Conservation (phyloP, 2,797 vertebrate genomes). For the Labroides dimidiatus region DNA sequence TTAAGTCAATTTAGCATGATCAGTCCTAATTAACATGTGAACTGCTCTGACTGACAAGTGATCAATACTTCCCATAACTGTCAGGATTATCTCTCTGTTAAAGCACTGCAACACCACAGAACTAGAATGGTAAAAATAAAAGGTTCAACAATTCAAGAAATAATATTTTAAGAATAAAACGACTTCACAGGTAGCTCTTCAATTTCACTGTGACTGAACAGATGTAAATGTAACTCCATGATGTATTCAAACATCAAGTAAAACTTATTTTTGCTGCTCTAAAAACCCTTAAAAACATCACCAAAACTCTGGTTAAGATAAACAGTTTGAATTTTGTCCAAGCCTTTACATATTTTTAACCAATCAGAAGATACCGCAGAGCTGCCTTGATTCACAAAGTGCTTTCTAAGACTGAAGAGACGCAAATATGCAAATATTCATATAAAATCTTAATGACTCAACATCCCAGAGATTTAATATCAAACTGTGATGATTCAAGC, state of each 20-base stretch:
- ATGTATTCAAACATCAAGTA: background rate
- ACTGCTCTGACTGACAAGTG: conserved; percentile 1
- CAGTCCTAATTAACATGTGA: background rate
- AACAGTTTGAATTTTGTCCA: background rate
- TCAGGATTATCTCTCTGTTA: conserved; percentile 1
- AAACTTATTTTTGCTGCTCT: background rate
- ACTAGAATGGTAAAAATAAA: background rate
- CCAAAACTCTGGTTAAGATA: background rate
- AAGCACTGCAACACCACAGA: too few species aligned
- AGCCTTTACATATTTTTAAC: too few species aligned
- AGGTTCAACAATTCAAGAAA: background rate
- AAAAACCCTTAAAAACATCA: background rate
- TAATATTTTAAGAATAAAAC: background rate
- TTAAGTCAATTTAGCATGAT: background rate
- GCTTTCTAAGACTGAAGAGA: conserved; percentile 8
- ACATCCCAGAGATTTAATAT: conserved; percentile 22
- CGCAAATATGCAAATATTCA: conserved; percentile 14
- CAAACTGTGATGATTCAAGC: conserved; percentile 32
- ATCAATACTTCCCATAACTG: conserved; percentile 15
- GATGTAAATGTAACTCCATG: too few species aligned
- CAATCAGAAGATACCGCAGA: background rate
- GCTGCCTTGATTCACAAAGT: background rate
- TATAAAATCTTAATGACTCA: conserved; percentile 23
- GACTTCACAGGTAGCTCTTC: background rate
- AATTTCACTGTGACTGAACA: background rate